Conservation (phyloP, 2,113 vertebrate genomes). For the Antechinus flavipes region DNA sequence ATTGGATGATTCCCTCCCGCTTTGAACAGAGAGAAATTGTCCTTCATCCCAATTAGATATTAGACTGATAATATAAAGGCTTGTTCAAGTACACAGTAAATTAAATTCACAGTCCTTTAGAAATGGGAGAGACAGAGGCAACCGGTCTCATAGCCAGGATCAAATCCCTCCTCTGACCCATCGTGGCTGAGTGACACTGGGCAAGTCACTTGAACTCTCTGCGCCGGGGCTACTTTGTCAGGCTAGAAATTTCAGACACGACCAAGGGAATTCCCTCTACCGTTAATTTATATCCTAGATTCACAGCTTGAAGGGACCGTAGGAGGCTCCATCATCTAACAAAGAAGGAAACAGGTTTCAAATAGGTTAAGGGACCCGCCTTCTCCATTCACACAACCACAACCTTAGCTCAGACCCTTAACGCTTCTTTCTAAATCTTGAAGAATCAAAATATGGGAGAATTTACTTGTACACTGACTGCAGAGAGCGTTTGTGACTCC, state of each 20-base stretch:
- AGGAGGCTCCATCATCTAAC: not conserved
- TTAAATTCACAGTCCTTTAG: not conserved
- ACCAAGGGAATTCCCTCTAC: not conserved
- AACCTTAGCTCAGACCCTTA: not conserved
- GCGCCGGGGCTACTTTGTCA: not conserved
- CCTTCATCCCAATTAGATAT: not conserved
- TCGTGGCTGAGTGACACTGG: not conserved
- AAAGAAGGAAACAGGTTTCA: not conserved
- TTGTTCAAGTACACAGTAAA: not conserved
- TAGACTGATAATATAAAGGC: not conserved
- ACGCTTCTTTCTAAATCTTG: not conserved
- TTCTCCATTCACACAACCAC: not conserved
- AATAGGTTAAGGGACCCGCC: not conserved
- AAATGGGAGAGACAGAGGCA: not conserved
- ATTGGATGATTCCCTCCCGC: not conserved
- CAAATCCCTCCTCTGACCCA: not conserved
- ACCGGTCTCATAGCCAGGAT: not conserved
- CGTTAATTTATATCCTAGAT: not conserved
- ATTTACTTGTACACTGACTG: not conserved
- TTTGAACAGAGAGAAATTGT: not conserved
- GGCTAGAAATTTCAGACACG: not conserved
- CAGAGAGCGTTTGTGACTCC: not conserved
- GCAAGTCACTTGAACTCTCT: not conserved
- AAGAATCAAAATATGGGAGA: not conserved
- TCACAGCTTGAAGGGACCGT: not conserved